phyloP scores from a whole-genome alignment of 2,888 invertebrate species.

The Platerodrilus igneus region DNA sequence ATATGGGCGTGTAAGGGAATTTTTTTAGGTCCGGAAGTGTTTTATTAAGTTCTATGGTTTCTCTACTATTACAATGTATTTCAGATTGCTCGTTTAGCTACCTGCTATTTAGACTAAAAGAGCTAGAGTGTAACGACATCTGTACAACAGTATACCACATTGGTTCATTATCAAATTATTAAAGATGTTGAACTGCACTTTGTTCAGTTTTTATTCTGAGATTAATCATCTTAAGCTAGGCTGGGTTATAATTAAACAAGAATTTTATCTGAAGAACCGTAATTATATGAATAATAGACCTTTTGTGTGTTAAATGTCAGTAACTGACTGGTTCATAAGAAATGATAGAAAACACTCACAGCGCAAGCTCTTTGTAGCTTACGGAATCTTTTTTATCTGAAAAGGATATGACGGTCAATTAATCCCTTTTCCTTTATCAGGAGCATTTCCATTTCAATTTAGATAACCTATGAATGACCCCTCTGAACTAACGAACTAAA shows the following conservation, averaged over 20 bases:
- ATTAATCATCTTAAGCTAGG: no score
- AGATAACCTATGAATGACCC: no score
- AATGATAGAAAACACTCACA: constrained; percentile 6
- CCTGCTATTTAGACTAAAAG: constrained; percentile 10
- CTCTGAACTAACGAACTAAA: no score
- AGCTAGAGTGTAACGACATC: no score
- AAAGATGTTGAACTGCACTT: no score
- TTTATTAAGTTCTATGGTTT: constrained; percentile 16
- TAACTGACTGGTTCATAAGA: constrained; percentile 10
- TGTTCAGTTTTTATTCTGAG: no score
- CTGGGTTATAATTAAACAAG: no score
- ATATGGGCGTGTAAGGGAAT: no score
- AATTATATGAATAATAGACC: constrained; percentile 15
- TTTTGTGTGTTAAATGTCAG: constrained; percentile 18
- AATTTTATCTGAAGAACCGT: constrained; percentile 11
- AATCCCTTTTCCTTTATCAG: no score
- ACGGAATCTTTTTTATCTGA: constrained; percentile 5
- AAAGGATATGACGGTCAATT: constrained; percentile 11
- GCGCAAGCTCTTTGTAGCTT: background rate
- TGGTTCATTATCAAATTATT: no score
- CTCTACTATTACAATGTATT: constrained; percentile 15
- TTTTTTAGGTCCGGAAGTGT: constrained; percentile 22
- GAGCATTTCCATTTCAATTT: no score
- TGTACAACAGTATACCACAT: background rate
- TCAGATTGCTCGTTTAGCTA: constrained; percentile 14